phyloP scores from a whole-genome alignment of 2,113 vertebrate species.

The Calyptomena viridis region DNA sequence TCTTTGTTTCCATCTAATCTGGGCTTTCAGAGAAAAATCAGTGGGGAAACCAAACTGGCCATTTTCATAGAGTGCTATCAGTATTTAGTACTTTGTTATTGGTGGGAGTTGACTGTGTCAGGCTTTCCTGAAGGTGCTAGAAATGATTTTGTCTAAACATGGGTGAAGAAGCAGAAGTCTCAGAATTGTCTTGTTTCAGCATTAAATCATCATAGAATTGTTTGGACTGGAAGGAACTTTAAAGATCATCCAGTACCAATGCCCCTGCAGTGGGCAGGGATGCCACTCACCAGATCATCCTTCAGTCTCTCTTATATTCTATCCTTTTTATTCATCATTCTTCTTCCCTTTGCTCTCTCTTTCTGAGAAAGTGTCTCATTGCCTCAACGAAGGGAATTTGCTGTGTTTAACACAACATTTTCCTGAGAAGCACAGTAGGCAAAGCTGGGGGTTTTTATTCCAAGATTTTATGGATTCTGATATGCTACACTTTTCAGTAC shows the following conservation, averaged over 20 bases:
- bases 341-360: not conserved
- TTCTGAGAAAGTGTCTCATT: not conserved
- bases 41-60: not conserved
- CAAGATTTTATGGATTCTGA: conserved; percentile 15
- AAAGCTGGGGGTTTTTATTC: not conserved
- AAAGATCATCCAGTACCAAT: not conserved
- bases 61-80: not conserved
- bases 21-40: not conserved
- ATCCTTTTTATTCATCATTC: not conserved
- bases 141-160: not conserved
- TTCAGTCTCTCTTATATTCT: not conserved
- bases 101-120: not conserved
- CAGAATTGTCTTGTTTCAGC: not conserved
- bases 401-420: not conserved
- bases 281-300: not conserved
- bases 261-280: not conserved
- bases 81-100: not conserved
- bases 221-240: not conserved
- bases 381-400: not conserved
- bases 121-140: not conserved
- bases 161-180: not conserved
- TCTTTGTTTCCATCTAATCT: not conserved
- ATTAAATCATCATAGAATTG: not conserved
- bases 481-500: conserved; percentile 3
- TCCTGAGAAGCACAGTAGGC: not conserved